Conservation (phyloP, 2,113 vertebrate genomes). For the Notarius lentiginosus region DNA sequence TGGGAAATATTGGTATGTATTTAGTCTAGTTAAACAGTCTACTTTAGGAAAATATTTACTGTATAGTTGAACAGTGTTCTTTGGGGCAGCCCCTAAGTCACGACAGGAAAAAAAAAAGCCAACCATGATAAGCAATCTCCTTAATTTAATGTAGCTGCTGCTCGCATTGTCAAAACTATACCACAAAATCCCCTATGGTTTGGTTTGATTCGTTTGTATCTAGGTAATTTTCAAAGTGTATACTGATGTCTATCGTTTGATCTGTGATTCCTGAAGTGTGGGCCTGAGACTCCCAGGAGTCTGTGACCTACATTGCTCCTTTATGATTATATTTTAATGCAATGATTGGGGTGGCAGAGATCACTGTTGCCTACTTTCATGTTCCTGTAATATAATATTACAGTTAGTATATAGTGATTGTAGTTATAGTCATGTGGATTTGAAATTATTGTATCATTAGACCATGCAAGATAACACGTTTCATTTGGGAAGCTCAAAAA, state of each 20-base stretch:
- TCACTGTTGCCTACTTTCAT: not conserved
- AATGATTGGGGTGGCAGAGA: too few species aligned
- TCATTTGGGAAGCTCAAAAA: not conserved
- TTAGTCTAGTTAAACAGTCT: not conserved
- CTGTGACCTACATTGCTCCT: not conserved
- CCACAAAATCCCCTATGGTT: not conserved
- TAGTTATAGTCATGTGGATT: not conserved
- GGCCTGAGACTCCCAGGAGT: not conserved
- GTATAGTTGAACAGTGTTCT: not conserved
- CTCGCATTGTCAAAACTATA: not conserved
- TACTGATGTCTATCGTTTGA: not conserved
- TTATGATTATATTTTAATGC: not conserved
- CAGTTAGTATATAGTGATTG: not conserved
- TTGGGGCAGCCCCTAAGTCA: constrained; percentile 30
- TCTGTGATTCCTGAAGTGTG: not conserved
- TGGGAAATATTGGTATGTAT: not conserved
- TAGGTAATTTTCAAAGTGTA: not conserved
- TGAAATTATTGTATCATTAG: not conserved
- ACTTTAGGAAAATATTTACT: not conserved
- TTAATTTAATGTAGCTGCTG: constrained; percentile 9
- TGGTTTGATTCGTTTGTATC: too few species aligned
- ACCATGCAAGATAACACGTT: not conserved
- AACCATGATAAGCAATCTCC: constrained; percentile 19
- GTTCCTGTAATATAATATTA: not conserved
- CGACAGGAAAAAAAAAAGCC: constrained; percentile 16